Conservation (phyloP, 2,888 invertebrate species). For the Phalangium opilio region DNA sequence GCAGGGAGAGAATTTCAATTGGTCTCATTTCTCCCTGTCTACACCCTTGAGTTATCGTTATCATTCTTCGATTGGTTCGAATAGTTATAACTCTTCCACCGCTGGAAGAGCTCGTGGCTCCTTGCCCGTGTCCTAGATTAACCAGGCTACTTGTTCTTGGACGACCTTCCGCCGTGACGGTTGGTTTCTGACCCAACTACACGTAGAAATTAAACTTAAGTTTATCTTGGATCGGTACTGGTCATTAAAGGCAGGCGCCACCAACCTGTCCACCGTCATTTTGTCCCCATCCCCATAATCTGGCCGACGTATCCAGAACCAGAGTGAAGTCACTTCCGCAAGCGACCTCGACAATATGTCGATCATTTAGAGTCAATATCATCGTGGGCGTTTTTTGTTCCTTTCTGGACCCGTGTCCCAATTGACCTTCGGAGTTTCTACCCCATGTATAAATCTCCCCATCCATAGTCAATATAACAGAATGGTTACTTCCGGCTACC, state of each 20-base stretch:
- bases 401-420: constrained; percentile 52
- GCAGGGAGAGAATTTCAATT: constrained; percentile 9
- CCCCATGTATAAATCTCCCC: constrained; percentile 71
- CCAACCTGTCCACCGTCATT: constrained; percentile 29
- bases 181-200: constrained; percentile 13
- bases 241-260: too few species aligned
- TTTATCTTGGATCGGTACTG: too few species aligned
- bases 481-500: constrained; percentile 62
- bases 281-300: constrained; percentile 59
- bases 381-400: constrained; percentile 23
- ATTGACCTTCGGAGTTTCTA: constrained; percentile 73
- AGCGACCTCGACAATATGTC: constrained; percentile 36
- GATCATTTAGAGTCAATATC: constrained; percentile 17
- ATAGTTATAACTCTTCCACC: constrained; percentile 16
- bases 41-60: constrained; percentile 15
- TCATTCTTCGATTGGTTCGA: constrained; percentile 16
- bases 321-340: constrained; percentile 66
- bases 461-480: constrained; percentile 50
- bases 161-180: not conserved
- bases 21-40: constrained; percentile 14
- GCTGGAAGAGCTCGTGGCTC: constrained; percentile 7
- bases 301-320: constrained; percentile 44
- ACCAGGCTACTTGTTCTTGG: too few species aligned
- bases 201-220: not conserved
- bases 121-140: constrained; percentile 5